phyloP scores from a whole-genome alignment of 2,797 vertebrate species.

The Ctenochaetus hawaiiensis region DNA sequence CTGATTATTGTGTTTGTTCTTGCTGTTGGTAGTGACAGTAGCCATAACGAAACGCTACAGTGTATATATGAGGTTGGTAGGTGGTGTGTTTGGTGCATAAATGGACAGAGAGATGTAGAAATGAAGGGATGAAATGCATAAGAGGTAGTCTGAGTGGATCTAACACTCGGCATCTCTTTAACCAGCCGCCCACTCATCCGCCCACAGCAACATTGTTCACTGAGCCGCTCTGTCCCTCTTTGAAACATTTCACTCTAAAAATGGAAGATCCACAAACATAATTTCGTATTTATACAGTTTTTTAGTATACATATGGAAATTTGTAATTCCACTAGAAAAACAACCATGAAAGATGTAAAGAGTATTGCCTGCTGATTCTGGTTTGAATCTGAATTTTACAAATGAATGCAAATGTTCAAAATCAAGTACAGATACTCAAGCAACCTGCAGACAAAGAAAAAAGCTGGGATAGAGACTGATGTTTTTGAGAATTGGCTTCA shows the following conservation, averaged over 20 bases:
- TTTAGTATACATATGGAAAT: slow-evolving; percentile 2
- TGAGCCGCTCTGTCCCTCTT: slow-evolving; percentile 56
- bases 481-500: too few relatives aligned
- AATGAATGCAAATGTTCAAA: too few relatives aligned
- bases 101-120: slow-evolving; percentile 36
- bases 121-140: slow-evolving; percentile 54
- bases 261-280: slow-evolving; percentile 39
- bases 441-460: too few relatives aligned
- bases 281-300: not conserved
- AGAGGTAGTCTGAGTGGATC: slow-evolving; percentile 67
- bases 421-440: too few relatives aligned
- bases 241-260: slow-evolving; percentile 59
- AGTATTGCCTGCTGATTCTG: too few relatives aligned
- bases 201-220: slow-evolving; percentile 73
- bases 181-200: slow-evolving; percentile 67
- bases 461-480: too few relatives aligned
- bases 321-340: slow-evolving; percentile 11
- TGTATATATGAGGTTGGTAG: not conserved
- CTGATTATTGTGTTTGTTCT: slow-evolving; percentile 28
- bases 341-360: not conserved
- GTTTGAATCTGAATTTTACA: too few relatives aligned
- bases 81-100: slow-evolving; percentile 40
- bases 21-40: not conserved
- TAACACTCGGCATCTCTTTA: slow-evolving; percentile 66
- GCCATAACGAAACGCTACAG: not conserved